Percentiles rank a stretch among this genome's conserved stretches.
Conservation (phyloP, 1,140 invertebrate species). For the Bombus consobrinus region DNA sequence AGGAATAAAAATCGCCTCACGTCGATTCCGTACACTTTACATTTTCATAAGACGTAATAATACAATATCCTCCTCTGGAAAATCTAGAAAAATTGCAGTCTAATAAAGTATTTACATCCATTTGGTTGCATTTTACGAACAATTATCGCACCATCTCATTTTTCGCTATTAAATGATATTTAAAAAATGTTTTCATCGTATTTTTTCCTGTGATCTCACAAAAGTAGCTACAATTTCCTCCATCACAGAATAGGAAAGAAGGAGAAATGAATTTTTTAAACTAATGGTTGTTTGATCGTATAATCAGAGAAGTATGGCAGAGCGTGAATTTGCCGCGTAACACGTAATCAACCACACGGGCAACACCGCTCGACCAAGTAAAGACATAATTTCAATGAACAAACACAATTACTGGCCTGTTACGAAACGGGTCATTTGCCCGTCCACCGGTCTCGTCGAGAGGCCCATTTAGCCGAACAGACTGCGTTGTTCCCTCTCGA, state of each 20-base stretch:
- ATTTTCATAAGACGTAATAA: conserved; percentile 18
- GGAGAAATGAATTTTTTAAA: background rate
- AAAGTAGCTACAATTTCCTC: background rate
- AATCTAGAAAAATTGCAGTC: background rate
- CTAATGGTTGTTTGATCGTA: background rate
- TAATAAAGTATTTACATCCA: background rate
- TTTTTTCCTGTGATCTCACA: background rate
- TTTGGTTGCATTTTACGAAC: background rate
- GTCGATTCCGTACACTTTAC: conserved; percentile 22
- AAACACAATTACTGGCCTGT: conserved; percentile 75
- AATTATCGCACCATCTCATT: too few species aligned
- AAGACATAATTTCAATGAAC: conserved; percentile 74
- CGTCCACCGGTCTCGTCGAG: conserved; percentile 39
- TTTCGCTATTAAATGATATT: background rate
- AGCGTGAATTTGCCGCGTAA: background rate
- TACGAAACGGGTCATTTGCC: conserved; percentile 59
- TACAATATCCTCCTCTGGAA: conserved; percentile 2
- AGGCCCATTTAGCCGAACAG: conserved; percentile 35
- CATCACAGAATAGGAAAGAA: background rate
- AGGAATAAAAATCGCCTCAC: conserved; percentile 50
- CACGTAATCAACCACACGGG: background rate
- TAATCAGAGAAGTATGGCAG: background rate
- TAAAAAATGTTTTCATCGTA: background rate
- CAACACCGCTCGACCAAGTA: conserved; percentile 24
- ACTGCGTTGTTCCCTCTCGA: conserved; percentile 13